A percentile compares a stretch with the other conserved stretches of the same genome.
Conservation (phyloP, 2,888 invertebrate species). For the Achlya flavicornis region DNA sequence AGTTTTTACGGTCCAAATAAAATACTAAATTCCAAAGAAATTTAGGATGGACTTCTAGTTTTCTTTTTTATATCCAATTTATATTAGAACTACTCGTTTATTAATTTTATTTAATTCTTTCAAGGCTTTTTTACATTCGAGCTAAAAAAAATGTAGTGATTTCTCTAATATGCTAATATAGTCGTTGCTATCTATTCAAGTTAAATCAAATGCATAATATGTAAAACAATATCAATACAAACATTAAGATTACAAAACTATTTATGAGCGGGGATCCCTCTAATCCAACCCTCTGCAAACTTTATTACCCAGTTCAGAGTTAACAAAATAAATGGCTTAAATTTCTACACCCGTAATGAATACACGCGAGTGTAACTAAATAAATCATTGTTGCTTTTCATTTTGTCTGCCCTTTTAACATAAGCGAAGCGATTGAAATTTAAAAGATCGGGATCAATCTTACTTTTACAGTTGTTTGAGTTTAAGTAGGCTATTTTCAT, state of each 20-base stretch:
- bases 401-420: slow-evolving; percentile 20
- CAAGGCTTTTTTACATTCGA: not conserved
- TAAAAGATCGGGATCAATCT: not conserved
- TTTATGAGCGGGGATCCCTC: slow-evolving; percentile 56
- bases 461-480: not conserved
- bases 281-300: slow-evolving; percentile 63
- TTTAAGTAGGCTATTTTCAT: too few species aligned
- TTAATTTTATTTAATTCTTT: too few species aligned
- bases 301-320: slow-evolving; percentile 78
- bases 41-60: too few species aligned
- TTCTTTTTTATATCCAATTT: too few species aligned
- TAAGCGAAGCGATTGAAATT: slow-evolving; percentile 1
- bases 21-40: too few species aligned
- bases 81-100: too few species aligned
- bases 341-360: slow-evolving; percentile 84
- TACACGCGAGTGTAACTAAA: slow-evolving; percentile 76
- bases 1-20: too few species aligned
- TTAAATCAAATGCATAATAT: slow-evolving; percentile 23
- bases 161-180: not conserved
- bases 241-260: slow-evolving; percentile 69
- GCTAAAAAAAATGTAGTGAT: not conserved
- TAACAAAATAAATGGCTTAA: slow-evolving; percentile 84
- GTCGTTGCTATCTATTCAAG: slow-evolving; percentile 4
- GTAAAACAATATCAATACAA: slow-evolving; percentile 50
- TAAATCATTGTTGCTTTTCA: slow-evolving; percentile 81